Evolutionary conservation across 2,888 invertebrate genomes (phyloP), one percentile per base, ranked within the genome.

Genomic region (Orchestes rusci): DNA sequence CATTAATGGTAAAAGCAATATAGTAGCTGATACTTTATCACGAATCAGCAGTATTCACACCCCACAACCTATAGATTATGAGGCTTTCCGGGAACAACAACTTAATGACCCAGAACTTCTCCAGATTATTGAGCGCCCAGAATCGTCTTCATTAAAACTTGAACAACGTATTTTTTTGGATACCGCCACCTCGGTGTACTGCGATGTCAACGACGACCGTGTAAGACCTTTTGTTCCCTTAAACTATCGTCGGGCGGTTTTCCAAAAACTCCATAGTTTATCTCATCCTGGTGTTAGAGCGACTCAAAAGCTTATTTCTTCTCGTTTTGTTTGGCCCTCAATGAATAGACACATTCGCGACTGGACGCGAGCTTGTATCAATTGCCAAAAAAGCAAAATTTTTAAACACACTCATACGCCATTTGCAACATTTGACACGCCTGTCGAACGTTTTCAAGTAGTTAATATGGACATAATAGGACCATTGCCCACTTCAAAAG

Each of bases 1-100:
- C 16, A 44, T 44, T 10, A 2, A 16, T 28, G 42, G 42, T 18
- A 42, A 34, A 29, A 29, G 16, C 18, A 42, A 42, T 13, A 19
- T 42, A 1, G 28, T 42, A 2, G 35, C 42, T 12, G 42, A 42
- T 16, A 16, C 35, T 12, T 13, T 42, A 3, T 42, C 42, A 10
- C 19, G 42, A 16, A 29, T 42, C 15, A 13, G 13, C 7, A 12
- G 5, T 2, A 42, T 42, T 20, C 1, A 16, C 2, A 16, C 12
- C 1, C 40, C 40, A 1, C 2, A 1, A 20, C 2, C 1, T 4
- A 23, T 40, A 1, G 19, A 40, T 3, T 33, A 3, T 20, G 23
- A 32, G 1, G 2, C 13, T 1, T 32, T 40, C 1, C 15, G 2
- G 1, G 1, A 20, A 33, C 20, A 40, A 12, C 39, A 39, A 23